These are phyloP conservation scores for Melieria omissa DNA, from an alignment of 2,888 invertebrate genomes.

Conservation along the genomic window DNA sequence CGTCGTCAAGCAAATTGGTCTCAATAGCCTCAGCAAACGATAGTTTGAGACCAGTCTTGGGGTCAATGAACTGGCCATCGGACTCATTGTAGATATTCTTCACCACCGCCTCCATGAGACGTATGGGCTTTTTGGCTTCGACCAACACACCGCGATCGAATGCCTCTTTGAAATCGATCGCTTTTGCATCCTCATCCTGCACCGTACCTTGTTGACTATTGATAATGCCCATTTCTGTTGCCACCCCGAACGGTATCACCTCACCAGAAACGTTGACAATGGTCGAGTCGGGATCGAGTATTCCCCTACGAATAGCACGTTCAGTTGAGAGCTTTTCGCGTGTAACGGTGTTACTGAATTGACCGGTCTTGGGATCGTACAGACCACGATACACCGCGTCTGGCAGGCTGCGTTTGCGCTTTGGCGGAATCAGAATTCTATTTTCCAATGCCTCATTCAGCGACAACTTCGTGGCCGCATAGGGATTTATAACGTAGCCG, in stretches of 20 bases:
- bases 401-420: conserved; percentile 83
- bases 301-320: conserved; percentile 84
- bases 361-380: conserved; percentile 86
- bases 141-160: conserved; percentile 85
- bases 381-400: conserved; percentile 93
- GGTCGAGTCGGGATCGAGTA: conserved; percentile 87
- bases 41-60: conserved; percentile 80
- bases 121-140: conserved; percentile 84
- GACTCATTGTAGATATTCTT: conserved; percentile 83
- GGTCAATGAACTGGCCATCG: conserved; percentile 85
- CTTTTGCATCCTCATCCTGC: conserved; percentile 71
- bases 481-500: conserved; percentile 83
- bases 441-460: conserved; percentile 86
- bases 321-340: conserved; percentile 83
- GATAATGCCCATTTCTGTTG: conserved; percentile 80
- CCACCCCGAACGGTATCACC: conserved; percentile 81
- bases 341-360: conserved; percentile 83
- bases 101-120: conserved; percentile 82
- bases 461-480: conserved; percentile 78
- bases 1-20: conserved; percentile 82
- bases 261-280: conserved; percentile 84
- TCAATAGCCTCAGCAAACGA: conserved; percentile 86
- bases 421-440: conserved; percentile 83
- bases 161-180: conserved; percentile 84
- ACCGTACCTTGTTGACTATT: conserved; percentile 81